These are phyloP conservation scores for Rhadinocentrus ornatus DNA, from an alignment of 2,797 vertebrate genomes.

Conservation along the genomic window DNA sequence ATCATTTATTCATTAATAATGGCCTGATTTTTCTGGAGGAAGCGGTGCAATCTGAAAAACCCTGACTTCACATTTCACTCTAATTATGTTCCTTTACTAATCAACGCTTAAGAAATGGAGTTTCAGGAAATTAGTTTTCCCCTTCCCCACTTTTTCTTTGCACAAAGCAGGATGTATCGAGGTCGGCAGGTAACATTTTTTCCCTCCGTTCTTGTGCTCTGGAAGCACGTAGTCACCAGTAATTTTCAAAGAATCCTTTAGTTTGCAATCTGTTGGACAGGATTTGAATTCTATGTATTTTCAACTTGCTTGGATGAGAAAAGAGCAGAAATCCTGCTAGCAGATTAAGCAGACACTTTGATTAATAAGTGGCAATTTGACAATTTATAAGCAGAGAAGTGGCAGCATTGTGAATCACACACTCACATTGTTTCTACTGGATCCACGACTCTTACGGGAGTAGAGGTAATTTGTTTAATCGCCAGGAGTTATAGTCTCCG, in stretches of 20 bases:
- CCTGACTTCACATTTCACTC: conserved; percentile 85
- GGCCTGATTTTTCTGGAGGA: conserved; percentile 85
- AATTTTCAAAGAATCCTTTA: conserved; percentile 70
- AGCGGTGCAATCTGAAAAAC: conserved; percentile 80
- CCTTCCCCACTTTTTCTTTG: conserved; percentile 65
- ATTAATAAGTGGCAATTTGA: conserved; percentile 76
- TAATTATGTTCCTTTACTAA: conserved; percentile 86
- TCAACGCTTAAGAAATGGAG: conserved; percentile 85
- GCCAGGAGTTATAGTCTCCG: conserved; percentile 67
- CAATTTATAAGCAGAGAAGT: conserved; percentile 65
- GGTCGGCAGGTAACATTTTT: conserved; percentile 74
- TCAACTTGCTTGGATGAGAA: conserved; percentile 36
- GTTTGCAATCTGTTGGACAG: conserved; percentile 67
- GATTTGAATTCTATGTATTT: conserved; percentile 48
- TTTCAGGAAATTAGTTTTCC: conserved; percentile 83
- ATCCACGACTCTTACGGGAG: conserved; percentile 68
- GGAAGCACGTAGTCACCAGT: conserved; percentile 75
- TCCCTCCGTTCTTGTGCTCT: conserved; percentile 52
- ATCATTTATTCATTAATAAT: conserved; percentile 89
- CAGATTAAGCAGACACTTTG: conserved; percentile 62
- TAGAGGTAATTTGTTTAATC: conserved; percentile 80
- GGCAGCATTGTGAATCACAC: conserved; percentile 63
- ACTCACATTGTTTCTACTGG: conserved; percentile 73
- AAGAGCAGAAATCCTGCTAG: conserved; percentile 46
- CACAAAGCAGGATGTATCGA: conserved; percentile 79